Conservation (phyloP, 2,888 invertebrate species). For the Morinoia aosen region DNA sequence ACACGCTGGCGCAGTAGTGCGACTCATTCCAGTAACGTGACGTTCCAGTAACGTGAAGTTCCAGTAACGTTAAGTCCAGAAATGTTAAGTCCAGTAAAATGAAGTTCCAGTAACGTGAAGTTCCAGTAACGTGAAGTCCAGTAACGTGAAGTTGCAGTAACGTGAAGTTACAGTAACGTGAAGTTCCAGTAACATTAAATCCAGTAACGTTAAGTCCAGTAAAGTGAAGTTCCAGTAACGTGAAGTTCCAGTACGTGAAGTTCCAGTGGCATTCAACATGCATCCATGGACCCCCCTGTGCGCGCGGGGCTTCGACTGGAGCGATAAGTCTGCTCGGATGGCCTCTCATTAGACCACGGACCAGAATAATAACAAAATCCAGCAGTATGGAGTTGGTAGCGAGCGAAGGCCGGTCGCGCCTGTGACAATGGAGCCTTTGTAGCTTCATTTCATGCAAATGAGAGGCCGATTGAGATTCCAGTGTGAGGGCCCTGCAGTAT, state of each 20-base stretch:
- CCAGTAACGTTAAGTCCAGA: too few species aligned
- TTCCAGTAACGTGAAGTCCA: too few species aligned
- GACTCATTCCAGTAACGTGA: too few species aligned
- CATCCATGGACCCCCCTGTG: background rate
- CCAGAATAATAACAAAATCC: background rate
- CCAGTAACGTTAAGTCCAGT: too few species aligned
- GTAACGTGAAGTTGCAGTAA: too few species aligned
- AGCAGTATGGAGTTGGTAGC: background rate
- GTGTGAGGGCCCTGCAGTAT: background rate
- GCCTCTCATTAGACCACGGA: background rate
- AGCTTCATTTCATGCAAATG: conserved; percentile 33
- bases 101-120: too few species aligned
- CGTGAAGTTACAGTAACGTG: too few species aligned
- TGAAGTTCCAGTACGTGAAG: background rate
- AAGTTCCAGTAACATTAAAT: background rate
- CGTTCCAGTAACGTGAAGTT: too few species aligned
- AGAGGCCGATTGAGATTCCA: background rate
- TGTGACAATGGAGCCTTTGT: conserved; percentile 20
- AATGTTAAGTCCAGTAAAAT: too few species aligned
- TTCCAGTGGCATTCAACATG: background rate
- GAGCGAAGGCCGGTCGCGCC: background rate
- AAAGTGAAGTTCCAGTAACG: background rate
- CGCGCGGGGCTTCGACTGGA: background rate
- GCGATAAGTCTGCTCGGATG: background rate
- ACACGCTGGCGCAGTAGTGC: too few species aligned